Conservation (phyloP, 2,113 vertebrate genomes). For the Gavialis gangeticus region DNA sequence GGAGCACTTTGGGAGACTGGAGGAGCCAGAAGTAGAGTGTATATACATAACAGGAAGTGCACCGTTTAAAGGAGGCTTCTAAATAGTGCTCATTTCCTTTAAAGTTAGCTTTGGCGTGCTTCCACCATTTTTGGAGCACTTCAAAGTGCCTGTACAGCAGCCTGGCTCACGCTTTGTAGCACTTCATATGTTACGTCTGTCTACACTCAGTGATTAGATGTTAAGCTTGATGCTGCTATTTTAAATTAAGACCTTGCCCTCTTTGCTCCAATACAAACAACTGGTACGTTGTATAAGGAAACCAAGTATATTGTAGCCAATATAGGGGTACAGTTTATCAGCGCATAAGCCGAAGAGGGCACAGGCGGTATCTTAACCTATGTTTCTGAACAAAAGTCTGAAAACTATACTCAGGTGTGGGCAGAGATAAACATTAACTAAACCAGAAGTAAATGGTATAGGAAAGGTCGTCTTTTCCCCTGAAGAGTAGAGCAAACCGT, state of each 20-base stretch:
- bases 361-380: constrained; percentile 20
- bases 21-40: no score
- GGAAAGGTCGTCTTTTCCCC: constrained; percentile 30
- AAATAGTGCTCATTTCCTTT: no score
- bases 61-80: no score
- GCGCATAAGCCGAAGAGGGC: constrained; percentile 32
- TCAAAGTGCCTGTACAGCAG: no score
- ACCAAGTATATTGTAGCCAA: neutral
- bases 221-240: fast-evolving
- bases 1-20: no score
- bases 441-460: constrained; percentile 11
- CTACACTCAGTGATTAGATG: neutral
- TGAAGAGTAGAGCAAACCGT: neutral
- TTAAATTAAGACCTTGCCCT: neutral
- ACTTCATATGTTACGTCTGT: no score
- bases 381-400: constrained; percentile 16
- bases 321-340: constrained; percentile 42
- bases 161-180: no score
- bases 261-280: constrained; percentile 29
- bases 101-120: no score
- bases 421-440: neutral
- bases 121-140: no score
- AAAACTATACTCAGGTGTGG: neutral
- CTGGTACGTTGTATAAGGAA: neutral
- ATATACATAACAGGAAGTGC: no score